Evolutionary conservation across 2,888 invertebrate species (phyloP), one percentile per base, ranked within the genome.

Genomic region (Clunio marinus): DNA sequence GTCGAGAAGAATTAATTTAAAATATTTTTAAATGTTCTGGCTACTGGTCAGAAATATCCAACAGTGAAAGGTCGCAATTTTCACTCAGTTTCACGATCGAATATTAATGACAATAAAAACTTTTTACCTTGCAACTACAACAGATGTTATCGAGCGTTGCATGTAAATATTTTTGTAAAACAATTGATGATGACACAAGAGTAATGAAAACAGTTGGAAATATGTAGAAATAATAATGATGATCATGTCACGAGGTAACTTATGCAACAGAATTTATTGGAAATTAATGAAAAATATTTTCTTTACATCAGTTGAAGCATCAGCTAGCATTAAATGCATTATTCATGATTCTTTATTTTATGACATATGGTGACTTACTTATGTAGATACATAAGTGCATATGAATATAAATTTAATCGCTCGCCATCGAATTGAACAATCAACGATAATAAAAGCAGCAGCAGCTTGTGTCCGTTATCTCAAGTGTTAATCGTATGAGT

Each of bases 381-480:
- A n/a, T n/a, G n/a, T n/a, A n/a, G n/a, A n/a, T n/a, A n/a, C n/a
- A n/a, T n/a, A n/a, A n/a, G n/a, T n/a, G n/a, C n/a, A n/a, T n/a
- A n/a, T n/a, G n/a, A n/a, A n/a, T n/a, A n/a, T n/a, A n/a, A n/a
- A n/a, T n/a, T n/a, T n/a, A n/a, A n/a, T n/a, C n/a, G n/a, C n/a
- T n/a, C n/a, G n/a, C n/a, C n/a, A n/a, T n/a, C n/a, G n/a, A n/a
- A n/a, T n/a, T n/a, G n/a, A n/a, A n/a, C n/a, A 41, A 41, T 41
- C 41, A 41, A 41, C 15, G 10, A 41, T n/a, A n/a, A n/a, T 3
- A 41, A n/a, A n/a, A n/a, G n/a, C n/a, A n/a, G 41, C 41, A 41
- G 41, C 41, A 41, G 41, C 41, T 41, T 41, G 10, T 15, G 41
- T 41, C 41, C 41, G 41, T 58, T 59, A 59, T 59, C 59, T 59